phyloP scores from a whole-genome alignment of 2,888 invertebrate species.

The Heteromurus nitidus region DNA sequence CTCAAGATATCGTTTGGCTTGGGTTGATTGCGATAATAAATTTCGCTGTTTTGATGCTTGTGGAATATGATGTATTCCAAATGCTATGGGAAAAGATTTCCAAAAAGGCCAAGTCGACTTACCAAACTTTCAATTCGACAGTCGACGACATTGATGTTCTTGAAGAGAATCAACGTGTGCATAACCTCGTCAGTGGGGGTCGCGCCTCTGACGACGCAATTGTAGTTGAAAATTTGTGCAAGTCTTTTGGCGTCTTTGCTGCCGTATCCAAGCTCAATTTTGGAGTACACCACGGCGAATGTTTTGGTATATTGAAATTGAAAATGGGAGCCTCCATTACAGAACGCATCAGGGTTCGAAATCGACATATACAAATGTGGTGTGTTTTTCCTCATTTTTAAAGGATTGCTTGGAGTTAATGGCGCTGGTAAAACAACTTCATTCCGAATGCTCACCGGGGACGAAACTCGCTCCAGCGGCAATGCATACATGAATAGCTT shows the following conservation, averaged over 20 bases:
- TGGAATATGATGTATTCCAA: slow-evolving; percentile 42
- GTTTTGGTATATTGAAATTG: slow-evolving; percentile 75
- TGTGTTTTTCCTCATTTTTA: not conserved
- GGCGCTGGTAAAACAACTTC: slow-evolving; percentile 78
- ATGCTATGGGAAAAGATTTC: slow-evolving; percentile 4
- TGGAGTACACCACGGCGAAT: slow-evolving; percentile 78
- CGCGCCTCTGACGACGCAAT: not conserved
- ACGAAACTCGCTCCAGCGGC: slow-evolving; percentile 76
- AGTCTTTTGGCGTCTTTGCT: slow-evolving; percentile 75
- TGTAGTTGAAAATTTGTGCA: slow-evolving; percentile 62
- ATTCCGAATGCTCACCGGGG: slow-evolving; percentile 79
- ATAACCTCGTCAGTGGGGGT: not conserved
- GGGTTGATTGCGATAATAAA: slow-evolving; percentile 13
- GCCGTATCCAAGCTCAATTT: slow-evolving; percentile 83
- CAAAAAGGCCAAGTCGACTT: not conserved
- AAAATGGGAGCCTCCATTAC: not conserved
- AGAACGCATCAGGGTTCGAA: not conserved
- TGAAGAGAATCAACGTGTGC: slow-evolving; percentile 16
- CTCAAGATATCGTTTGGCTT: slow-evolving; percentile 34
- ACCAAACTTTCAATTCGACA: not conserved
- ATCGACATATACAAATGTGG: not conserved
- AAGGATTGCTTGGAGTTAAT: slow-evolving; percentile 25
- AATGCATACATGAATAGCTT: slow-evolving; percentile 74
- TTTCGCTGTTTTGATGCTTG: slow-evolving; percentile 16
- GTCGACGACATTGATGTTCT: slow-evolving; percentile 28